These are phyloP conservation scores for Exephanes ischioxanthus DNA, from an alignment of 2,888 invertebrate species.

Conservation along the genomic window DNA sequence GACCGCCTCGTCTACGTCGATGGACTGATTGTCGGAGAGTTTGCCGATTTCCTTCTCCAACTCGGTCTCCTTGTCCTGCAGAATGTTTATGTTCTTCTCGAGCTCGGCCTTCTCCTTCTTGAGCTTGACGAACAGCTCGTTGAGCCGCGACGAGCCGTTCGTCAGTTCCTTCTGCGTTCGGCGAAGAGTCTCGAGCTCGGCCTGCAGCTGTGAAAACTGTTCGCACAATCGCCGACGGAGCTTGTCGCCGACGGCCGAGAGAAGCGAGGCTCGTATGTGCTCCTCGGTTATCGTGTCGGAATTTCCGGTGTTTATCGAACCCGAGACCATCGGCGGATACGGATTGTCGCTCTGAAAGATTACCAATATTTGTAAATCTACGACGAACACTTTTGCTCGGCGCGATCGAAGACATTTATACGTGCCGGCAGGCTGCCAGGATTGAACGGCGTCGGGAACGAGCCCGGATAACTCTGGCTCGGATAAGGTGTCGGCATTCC, in stretches of 20 bases:
- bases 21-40: conserved; percentile 91
- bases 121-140: conserved; percentile 91
- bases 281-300: conserved; percentile 96
- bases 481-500: conserved; percentile 74
- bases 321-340: conserved; percentile 76
- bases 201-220: conserved; percentile 95
- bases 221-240: conserved; percentile 94
- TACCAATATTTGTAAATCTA: conserved; percentile 7
- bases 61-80: conserved; percentile 95
- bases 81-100: conserved; percentile 92
- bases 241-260: conserved; percentile 98
- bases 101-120: conserved; percentile 93
- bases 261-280: conserved; percentile 96
- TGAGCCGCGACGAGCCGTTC: conserved; percentile 93
- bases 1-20: conserved; percentile 98
- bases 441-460: conserved; percentile 81
- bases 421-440: conserved; percentile 79
- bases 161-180: conserved; percentile 94
- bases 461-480: conserved; percentile 84
- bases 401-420: conserved; percentile 22
- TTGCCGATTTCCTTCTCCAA: conserved; percentile 92
- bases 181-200: conserved; percentile 95
- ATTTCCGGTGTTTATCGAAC: conserved; percentile 86
- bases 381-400: background rate
- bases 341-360: conserved; percentile 56